Percentiles rank a stretch among this genome's conserved stretches.
Conservation (phyloP, 2,797 vertebrate genomes). For the Xiphophorus birchmanni region DNA sequence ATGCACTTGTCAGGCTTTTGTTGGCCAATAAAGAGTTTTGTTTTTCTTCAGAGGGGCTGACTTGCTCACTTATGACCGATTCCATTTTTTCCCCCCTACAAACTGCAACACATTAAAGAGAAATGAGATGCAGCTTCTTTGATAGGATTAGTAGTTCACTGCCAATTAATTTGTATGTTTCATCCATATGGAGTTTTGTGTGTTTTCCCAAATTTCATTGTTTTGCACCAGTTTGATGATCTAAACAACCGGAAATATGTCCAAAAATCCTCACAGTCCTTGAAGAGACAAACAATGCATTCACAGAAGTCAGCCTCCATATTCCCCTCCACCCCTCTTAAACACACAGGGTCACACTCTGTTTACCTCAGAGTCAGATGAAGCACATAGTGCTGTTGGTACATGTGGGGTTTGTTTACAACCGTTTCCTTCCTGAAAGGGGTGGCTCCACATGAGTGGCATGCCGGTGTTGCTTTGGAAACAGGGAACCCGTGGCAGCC, state of each 20-base stretch:
- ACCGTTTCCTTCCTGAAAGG: slow-evolving; percentile 70
- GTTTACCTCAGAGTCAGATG: slow-evolving; percentile 53
- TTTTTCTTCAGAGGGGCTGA: neutral
- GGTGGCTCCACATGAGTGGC: slow-evolving; percentile 61
- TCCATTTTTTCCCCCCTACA: neutral
- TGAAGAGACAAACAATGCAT: neutral
- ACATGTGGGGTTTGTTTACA: slow-evolving; percentile 77
- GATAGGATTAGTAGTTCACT: neutral
- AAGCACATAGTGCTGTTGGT: slow-evolving; percentile 39
- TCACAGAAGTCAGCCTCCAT: neutral
- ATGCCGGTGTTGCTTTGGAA: slow-evolving; percentile 81
- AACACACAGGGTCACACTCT: slow-evolving; percentile 46
- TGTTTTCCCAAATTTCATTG: neutral
- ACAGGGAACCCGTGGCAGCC: slow-evolving; percentile 67
- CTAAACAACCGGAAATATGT: slow-evolving; percentile 12
- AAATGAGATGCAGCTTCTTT: neutral
- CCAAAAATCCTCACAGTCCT: slow-evolving; percentile 11
- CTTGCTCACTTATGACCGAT: neutral
- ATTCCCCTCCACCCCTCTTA: neutral
- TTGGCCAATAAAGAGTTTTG: neutral
- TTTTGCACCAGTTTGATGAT: neutral
- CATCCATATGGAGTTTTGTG: neutral
- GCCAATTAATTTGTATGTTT: neutral
- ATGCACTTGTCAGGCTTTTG: neutral
- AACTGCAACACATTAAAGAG: neutral